Base-by-base conservation (phyloP, 2,888 invertebrate species). In the Pycnomerus fuliginosus region DNA sequence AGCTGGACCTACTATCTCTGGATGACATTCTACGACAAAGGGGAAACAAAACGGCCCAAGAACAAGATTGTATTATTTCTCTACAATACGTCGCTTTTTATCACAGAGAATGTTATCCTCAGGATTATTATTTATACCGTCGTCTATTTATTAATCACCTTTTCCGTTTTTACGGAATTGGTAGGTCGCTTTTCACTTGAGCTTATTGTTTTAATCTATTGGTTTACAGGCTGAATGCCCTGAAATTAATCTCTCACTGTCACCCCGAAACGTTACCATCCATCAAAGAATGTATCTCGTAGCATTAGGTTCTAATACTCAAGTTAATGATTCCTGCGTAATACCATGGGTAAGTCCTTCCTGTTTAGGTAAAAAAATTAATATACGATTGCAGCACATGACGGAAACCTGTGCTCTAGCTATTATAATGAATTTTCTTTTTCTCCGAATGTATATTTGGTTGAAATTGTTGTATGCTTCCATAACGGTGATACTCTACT, bases 361-460 rank as follows among this genome's bases (percentile, higher is more conserved):
- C 20, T 33, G n/a, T 22, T 55, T 31, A 11, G 10, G 10, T 8
- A n/a, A 8, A 36, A 17, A 8, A 11, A 13, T 24, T 17, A 38
- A 13, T 16, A 14, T 12, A 23, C 44, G 50, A 5, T 44, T 40
- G 47, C 74, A 90, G 91, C 87, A 89, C 67, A 84, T 88, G 62
- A 85, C 88, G 1, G 83, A 87, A 70, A 80, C 80, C 33, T 82
- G 82, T 72, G 77, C 78, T 5, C 62, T 85, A 44, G 79, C 81
- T 0, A 74, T 85, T 53, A 71, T 84, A 11, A 79, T 87, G 63
- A 85, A 84, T 53, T 91, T 90, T 59, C 74, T 92, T 3, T 95
- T 94, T 70, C 80, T 93, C 36, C 80, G 91, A 60, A 85, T 94
- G 14, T 88, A 90, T 52, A 88, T 89, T 61, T 76, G 87, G 53